Conservation (phyloP, 2,888 invertebrate genomes). For the Aquatica leii region DNA sequence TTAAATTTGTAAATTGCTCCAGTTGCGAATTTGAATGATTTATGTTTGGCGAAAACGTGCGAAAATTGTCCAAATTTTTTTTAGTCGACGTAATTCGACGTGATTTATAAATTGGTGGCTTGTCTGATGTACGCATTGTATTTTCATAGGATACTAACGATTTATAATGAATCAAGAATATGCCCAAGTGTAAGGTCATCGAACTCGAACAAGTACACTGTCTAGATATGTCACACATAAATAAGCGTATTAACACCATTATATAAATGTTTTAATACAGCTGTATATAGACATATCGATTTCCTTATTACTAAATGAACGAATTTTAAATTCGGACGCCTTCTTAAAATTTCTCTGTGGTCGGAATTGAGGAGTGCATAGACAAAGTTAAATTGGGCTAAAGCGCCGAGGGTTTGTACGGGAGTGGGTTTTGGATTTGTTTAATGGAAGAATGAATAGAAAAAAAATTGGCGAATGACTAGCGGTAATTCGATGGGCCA, state of each 20-base stretch:
- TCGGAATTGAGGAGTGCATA: too few relatives aligned
- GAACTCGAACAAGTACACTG: slow-evolving; percentile 44
- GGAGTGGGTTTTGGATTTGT: slow-evolving; percentile 7
- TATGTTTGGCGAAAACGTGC: too few relatives aligned
- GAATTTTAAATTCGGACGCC: background rate
- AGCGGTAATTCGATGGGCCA: slow-evolving; percentile 43
- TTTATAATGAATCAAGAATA: slow-evolving; percentile 40
- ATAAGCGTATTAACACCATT: slow-evolving; percentile 45
- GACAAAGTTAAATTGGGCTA: too few relatives aligned
- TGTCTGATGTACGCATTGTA: background rate
- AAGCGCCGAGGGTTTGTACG: background rate
- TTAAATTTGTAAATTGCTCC: slow-evolving; percentile 35
- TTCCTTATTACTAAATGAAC: slow-evolving; percentile 14
- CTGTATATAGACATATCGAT: slow-evolving; percentile 22
- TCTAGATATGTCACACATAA: slow-evolving; percentile 50
- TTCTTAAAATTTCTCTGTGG: background rate
- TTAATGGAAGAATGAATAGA: slow-evolving; percentile 10
- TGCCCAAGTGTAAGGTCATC: slow-evolving; percentile 45
- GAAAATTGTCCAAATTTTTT: too few relatives aligned
- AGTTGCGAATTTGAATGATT: slow-evolving; percentile 12
- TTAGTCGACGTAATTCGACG: too few relatives aligned
- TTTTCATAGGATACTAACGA: slow-evolving; percentile 17
- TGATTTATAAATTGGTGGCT: too few relatives aligned
- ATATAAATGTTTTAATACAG: slow-evolving; percentile 30
- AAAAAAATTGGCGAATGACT: slow-evolving; percentile 57